phyloP scores from a whole-genome alignment of 2,888 invertebrate genomes.

The Drosophila maculinotata region DNA sequence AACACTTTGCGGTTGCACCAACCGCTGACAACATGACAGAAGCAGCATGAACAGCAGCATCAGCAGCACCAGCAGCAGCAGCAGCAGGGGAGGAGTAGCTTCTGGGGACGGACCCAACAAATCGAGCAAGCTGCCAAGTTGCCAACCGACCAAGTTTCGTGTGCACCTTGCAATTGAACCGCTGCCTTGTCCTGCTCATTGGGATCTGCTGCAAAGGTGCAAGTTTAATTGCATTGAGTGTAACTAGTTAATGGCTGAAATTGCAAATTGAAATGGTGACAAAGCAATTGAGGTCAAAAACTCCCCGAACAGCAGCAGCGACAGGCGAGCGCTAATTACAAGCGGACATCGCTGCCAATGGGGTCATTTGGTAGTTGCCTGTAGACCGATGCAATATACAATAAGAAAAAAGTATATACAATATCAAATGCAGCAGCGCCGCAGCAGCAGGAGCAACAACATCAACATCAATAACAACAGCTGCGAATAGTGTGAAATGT shows the following conservation, averaged over 20 bases:
- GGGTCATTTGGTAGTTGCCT: slow-evolving; percentile 69
- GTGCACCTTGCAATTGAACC: slow-evolving; percentile 45
- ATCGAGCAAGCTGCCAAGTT: slow-evolving; percentile 39
- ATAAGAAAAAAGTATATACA: slow-evolving; percentile 30
- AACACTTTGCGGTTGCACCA: slow-evolving; percentile 56
- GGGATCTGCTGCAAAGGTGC: slow-evolving; percentile 54
- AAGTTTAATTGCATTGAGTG: slow-evolving; percentile 79
- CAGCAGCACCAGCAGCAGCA: too few species aligned
- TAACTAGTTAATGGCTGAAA: slow-evolving; percentile 80
- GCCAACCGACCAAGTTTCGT: slow-evolving; percentile 35
- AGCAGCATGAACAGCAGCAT: slow-evolving; percentile 11
- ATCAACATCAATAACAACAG: slow-evolving; percentile 22
- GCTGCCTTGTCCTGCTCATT: slow-evolving; percentile 16
- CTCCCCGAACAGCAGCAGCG: slow-evolving; percentile 58
- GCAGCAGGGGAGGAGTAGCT: not conserved
- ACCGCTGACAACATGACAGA: slow-evolving; percentile 49
- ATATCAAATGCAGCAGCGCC: slow-evolving; percentile 29
- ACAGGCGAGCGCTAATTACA: slow-evolving; percentile 59
- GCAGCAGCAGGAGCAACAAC: slow-evolving; percentile 13
- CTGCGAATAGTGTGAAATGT: slow-evolving; percentile 67
- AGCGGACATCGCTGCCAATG: slow-evolving; percentile 69
- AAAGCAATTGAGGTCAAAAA: slow-evolving; percentile 80
- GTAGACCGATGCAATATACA: slow-evolving; percentile 45
- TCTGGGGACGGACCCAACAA: slow-evolving; percentile 23
- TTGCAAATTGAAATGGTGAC: slow-evolving; percentile 81